These are phyloP conservation scores for Orthonyx spaldingii DNA, from an alignment of 2,113 vertebrate species.

Conservation along the genomic window DNA sequence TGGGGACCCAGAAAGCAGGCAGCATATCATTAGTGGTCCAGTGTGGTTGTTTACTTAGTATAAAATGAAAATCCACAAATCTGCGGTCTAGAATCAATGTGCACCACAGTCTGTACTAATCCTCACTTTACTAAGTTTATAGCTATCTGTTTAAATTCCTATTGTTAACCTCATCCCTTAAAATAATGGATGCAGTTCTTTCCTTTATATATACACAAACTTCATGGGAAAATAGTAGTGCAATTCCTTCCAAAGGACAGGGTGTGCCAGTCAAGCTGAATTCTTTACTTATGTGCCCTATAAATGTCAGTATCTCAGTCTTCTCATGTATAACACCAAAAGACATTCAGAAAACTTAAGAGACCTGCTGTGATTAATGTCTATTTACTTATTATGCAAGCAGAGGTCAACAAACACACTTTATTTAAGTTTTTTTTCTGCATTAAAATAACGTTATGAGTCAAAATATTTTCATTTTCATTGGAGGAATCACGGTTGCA, in stretches of 20 bases:
- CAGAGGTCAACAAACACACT: neutral
- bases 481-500: neutral
- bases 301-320: neutral
- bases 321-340: neutral
- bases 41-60: neutral
- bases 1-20: neutral
- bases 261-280: neutral
- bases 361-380: neutral
- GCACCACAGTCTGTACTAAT: neutral
- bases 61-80: constrained; percentile 15
- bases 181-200: neutral
- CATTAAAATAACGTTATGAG: neutral
- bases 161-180: neutral
- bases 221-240: neutral
- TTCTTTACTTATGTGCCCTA: neutral
- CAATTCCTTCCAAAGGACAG: neutral
- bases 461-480: neutral
- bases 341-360: neutral
- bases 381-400: neutral
- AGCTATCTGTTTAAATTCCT: neutral
- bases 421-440: neutral
- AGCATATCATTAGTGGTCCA: neutral
- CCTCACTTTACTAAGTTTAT: neutral
- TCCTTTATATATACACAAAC: neutral
- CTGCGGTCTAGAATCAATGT: neutral